Conservation (phyloP, 1,140 invertebrate species). For the Drosophila athabasca region DNA sequence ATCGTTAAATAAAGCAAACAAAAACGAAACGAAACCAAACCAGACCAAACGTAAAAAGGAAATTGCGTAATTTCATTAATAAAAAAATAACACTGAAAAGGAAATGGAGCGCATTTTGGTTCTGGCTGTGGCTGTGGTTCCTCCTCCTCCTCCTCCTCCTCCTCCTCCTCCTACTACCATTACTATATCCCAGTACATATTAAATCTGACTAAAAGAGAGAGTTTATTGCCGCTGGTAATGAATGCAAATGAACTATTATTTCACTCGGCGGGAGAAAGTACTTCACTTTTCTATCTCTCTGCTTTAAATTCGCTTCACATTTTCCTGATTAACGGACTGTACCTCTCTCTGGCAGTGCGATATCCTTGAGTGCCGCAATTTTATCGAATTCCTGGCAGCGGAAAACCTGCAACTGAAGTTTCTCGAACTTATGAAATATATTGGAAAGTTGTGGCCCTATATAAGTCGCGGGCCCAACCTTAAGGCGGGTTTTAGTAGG, state of each 20-base stretch:
- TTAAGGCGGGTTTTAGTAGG: conserved; percentile 10
- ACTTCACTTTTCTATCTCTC: too few species aligned
- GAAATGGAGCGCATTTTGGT: conserved; percentile 32
- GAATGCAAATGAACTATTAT: too few species aligned
- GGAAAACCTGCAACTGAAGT: conserved; percentile 26
- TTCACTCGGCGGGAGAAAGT: too few species aligned
- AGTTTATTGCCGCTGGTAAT: neutral
- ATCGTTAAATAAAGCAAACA: conserved; percentile 72
- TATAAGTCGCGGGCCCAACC: conserved; percentile 20
- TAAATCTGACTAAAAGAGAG: conserved; percentile 11
- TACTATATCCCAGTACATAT: conserved; percentile 6
- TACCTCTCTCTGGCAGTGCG: too few species aligned
- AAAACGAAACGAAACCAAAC: conserved; percentile 6
- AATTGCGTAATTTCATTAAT: conserved; percentile 78
- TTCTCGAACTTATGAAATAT: conserved; percentile 67
- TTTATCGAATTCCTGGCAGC: conserved; percentile 34
- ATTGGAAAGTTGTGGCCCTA: conserved; percentile 55
- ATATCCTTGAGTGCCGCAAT: conserved; percentile 34
- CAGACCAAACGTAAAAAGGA: conserved; percentile 45
- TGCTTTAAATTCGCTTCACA: too few species aligned
- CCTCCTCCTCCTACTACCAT: too few species aligned
- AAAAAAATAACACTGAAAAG: conserved; percentile 52
- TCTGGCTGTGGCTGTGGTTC: conserved; percentile 1
- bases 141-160: too few species aligned
- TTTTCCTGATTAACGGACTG: neutral